Conservation (phyloP, 2,113 vertebrate species). For the Thoracochromis brauschi region DNA sequence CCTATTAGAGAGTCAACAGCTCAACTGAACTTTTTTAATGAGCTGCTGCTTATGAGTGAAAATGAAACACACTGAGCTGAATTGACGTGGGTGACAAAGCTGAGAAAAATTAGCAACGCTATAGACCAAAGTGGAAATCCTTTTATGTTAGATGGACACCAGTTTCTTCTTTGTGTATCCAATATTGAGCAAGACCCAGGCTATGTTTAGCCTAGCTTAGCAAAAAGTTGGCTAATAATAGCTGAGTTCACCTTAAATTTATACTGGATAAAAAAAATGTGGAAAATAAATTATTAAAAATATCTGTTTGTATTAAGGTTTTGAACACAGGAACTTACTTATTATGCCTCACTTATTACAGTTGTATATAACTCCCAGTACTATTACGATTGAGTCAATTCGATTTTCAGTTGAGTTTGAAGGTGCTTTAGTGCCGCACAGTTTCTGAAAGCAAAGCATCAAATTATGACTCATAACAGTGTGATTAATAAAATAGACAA, state of each 20-base stretch:
- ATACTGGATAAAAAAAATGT: not conserved
- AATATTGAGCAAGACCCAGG: not conserved
- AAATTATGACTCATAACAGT: not conserved
- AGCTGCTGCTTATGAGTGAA: not conserved
- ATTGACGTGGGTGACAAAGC: not conserved
- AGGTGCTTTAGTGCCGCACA: not conserved
- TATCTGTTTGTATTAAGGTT: not conserved
- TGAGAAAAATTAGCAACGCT: not conserved
- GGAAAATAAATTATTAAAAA: not conserved
- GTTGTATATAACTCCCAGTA: not conserved
- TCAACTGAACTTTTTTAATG: not conserved
- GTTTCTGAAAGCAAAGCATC: not conserved
- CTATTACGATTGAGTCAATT: not conserved
- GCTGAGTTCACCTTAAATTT: not conserved
- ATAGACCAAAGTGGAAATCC: not conserved
- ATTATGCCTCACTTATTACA: not conserved
- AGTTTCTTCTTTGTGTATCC: not conserved
- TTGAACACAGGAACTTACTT: not conserved
- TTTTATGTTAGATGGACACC: not conserved
- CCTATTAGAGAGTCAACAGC: constrained; percentile 9
- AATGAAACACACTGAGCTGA: not conserved
- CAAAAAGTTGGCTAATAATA: not conserved
- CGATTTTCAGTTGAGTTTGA: not conserved
- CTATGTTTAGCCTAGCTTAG: not conserved
- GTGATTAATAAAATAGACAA: not conserved